A percentile compares a stretch with the other conserved stretches of the same genome.
phyloP scores from a whole-genome alignment of 1,140 invertebrate species.

The Tetragnatha versicolor region DNA sequence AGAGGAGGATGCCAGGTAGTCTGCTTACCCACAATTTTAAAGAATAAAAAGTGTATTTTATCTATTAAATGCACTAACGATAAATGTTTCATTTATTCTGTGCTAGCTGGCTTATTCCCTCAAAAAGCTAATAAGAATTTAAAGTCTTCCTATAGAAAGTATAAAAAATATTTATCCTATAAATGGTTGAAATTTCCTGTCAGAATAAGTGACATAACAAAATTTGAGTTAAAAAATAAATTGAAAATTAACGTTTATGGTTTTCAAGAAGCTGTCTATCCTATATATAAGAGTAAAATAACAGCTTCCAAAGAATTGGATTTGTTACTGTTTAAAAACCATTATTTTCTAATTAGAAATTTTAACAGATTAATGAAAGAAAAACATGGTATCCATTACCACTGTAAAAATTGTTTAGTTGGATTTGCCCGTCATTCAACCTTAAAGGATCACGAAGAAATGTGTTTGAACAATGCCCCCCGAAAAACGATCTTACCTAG shows the following conservation, averaged over 20 bases:
- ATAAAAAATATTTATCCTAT: neutral
- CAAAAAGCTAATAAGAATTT: slow-evolving; percentile 3
- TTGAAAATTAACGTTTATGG: slow-evolving; percentile 5
- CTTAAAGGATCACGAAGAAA: neutral
- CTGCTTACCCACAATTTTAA: neutral
- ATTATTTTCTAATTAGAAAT: slow-evolving; percentile 31
- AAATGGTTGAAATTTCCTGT: slow-evolving; percentile 6
- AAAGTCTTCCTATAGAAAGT: slow-evolving; percentile 1
- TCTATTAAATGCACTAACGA: slow-evolving; percentile 5
- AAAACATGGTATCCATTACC: neutral
- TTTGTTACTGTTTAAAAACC: slow-evolving; percentile 17
- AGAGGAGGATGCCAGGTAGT: neutral
- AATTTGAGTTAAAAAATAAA: slow-evolving; percentile 20
- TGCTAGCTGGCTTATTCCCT: slow-evolving; percentile 2
- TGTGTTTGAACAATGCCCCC: slow-evolving; percentile 1
- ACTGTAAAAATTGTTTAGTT: slow-evolving; percentile 22
- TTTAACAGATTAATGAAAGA: slow-evolving; percentile 3
- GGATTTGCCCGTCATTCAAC: neutral
- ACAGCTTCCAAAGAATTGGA: slow-evolving; percentile 6
- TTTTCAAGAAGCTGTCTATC: neutral
- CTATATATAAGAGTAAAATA: slow-evolving; percentile 1
- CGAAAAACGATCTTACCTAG: slow-evolving; percentile 2
- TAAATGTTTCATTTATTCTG: neutral
- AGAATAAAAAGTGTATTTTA: slow-evolving; percentile 11
- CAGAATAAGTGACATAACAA: neutral